phyloP scores from a whole-genome alignment of 2,113 vertebrate genomes.

The Caranx melampygus region DNA sequence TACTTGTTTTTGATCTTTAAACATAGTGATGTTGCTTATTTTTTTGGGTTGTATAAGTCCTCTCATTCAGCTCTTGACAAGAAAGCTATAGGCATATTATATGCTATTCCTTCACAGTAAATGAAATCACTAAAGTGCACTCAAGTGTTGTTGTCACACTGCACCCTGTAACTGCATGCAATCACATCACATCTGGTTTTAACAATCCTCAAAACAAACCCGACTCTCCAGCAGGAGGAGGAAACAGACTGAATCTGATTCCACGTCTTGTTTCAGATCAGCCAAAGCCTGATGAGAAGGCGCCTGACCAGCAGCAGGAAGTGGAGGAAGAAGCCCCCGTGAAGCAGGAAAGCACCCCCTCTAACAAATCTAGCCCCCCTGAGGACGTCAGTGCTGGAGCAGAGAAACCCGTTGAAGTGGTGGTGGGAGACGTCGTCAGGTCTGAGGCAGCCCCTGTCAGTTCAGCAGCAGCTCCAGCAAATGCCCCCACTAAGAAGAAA shows the following conservation, averaged over 20 bases:
- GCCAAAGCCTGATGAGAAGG: neutral
- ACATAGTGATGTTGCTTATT: too few species aligned
- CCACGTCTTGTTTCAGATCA: slow-evolving; percentile 24
- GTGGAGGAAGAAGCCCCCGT: neutral
- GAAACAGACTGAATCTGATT: neutral
- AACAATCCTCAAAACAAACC: neutral
- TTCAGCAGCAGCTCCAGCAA: neutral
- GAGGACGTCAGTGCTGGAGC: neutral
- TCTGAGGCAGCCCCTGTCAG: neutral
- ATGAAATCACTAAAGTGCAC: slow-evolving; percentile 8
- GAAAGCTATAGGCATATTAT: neutral
- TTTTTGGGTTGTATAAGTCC: too few species aligned
- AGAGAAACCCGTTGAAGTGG: neutral
- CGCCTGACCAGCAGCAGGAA: neutral
- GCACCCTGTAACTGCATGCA: slow-evolving; percentile 19
- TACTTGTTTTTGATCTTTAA: too few species aligned
- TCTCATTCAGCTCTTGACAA: too few species aligned
- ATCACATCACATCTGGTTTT: neutral
- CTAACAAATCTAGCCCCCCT: neutral
- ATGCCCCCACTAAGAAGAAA: neutral
- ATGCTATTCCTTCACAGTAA: neutral
- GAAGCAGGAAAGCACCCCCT: neutral
- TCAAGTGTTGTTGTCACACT: neutral
- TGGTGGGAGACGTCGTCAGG: neutral
- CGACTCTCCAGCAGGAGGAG: too few species aligned